Conservation (phyloP, 92 coral and sea anemone species). For the Galaxea fascicularis region DNA sequence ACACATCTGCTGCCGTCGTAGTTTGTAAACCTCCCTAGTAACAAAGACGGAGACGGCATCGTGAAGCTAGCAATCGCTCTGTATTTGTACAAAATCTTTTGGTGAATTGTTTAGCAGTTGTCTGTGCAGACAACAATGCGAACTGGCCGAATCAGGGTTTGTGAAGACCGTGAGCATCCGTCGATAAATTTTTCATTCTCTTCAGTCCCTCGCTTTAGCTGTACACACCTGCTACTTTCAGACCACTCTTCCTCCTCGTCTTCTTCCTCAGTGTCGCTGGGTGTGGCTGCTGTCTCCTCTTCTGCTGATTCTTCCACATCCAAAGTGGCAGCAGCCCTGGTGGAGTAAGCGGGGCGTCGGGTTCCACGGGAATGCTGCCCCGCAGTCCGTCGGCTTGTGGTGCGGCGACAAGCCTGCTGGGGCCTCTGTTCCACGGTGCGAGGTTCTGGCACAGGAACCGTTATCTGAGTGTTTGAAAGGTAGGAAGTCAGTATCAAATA, state of each 20-base stretch:
- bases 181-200: neutral
- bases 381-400: constrained; percentile 47
- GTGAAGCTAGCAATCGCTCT: no score
- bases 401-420: constrained; percentile 55
- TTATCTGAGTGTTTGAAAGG: constrained; percentile 12
- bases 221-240: constrained; percentile 84
- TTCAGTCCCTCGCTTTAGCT: neutral
- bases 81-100: no score
- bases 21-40: no score
- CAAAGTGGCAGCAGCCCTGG: constrained; percentile 86
- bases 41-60: no score
- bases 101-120: no score
- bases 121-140: no score
- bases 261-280: constrained; percentile 97
- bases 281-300: constrained; percentile 84
- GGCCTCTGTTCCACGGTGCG: constrained; percentile 51
- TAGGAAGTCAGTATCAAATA: no score
- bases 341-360: constrained; percentile 82
- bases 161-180: no score
- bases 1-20: no score
- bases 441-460: constrained; percentile 54
- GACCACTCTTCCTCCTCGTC: constrained; percentile 97
- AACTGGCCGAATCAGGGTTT: no score
- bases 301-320: constrained; percentile 94
- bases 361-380: constrained; percentile 66